Evolutionary conservation across 2,113 vertebrate species (phyloP), one percentile per base, ranked within the genome.

Genomic region (Halichoerus grypus): DNA sequence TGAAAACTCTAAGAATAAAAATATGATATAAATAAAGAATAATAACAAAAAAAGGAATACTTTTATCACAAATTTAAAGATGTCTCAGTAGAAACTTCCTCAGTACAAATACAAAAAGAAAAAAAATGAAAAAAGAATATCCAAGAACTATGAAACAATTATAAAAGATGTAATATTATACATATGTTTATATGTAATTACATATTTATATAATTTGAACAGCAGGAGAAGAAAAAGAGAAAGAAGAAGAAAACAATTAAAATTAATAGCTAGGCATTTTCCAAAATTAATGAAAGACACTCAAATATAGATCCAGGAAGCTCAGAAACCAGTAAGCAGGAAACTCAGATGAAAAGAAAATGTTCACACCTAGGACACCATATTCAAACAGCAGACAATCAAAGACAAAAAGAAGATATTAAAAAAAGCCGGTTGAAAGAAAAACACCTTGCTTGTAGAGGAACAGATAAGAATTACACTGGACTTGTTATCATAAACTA

Each of bases 1-100:
- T 36, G n/a, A 91, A 80, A 81, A 69, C 61, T 91, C n/a, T 39
- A 67, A 91, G 61, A 91, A 81, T 53, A 57, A 82, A 91, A 74
- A 61, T 49, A 26, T 18, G 4, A 39, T 89, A 57, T 19, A 91
- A 91, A 51, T 67, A 51, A 80, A 67, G 65, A 53, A 69, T 18
- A 28, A 28, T 21, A 53, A 91, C 1, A 15, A 36, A 69, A 69
- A 91, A 53, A 46, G 63, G 16, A 55, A 11, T 36, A 79, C 21
- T 42, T 82, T 69, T 24, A 69, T 55, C 7, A 67, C 3, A 39
- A 67, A 39, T 31, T 79, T n/a, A 53, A 46, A 55, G 46, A 42
- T 69, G 26, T 55, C 24, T 67, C 59, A 39, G 4, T 16, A 77
- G 16, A 81, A 91, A 39, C 15, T 33, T 51, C 6, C 42, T 46